phyloP scores from a whole-genome alignment of 2,113 vertebrate species.

The Heloderma charlesbogerti region DNA sequence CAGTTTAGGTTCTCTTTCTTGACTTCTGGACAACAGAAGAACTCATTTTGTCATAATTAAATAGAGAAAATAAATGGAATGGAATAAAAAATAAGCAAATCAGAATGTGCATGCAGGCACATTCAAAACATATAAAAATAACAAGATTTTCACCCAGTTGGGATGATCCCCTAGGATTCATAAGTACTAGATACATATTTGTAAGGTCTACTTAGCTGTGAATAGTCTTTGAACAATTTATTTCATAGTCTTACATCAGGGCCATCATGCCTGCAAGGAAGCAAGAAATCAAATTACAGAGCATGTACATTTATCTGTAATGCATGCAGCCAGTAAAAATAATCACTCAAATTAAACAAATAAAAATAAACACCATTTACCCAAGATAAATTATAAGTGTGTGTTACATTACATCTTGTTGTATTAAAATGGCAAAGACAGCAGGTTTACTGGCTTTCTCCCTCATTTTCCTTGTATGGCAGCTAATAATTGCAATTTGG shows the following conservation, averaged over 20 bases:
- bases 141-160: background rate
- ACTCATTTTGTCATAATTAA: background rate
- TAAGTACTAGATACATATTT: background rate
- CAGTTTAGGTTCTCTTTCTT: background rate
- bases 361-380: conserved; percentile 21
- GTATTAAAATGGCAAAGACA: conserved; percentile 4
- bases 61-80: background rate
- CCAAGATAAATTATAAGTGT: background rate
- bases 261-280: background rate
- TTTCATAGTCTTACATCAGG: background rate
- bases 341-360: background rate
- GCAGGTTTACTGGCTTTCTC: background rate
- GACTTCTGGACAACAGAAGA: background rate
- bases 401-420: conserved; percentile 5
- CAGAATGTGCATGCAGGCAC: background rate
- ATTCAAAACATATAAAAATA: background rate
- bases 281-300: conserved; percentile 5
- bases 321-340: background rate
- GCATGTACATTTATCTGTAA: background rate
- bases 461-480: background rate
- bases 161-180: background rate
- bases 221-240: background rate
- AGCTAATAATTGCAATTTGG: conserved; percentile 19
- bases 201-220: background rate
- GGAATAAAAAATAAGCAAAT: background rate